Base-by-base conservation (phyloP, 2,797 vertebrate genomes). In the Lepus townsendii region DNA sequence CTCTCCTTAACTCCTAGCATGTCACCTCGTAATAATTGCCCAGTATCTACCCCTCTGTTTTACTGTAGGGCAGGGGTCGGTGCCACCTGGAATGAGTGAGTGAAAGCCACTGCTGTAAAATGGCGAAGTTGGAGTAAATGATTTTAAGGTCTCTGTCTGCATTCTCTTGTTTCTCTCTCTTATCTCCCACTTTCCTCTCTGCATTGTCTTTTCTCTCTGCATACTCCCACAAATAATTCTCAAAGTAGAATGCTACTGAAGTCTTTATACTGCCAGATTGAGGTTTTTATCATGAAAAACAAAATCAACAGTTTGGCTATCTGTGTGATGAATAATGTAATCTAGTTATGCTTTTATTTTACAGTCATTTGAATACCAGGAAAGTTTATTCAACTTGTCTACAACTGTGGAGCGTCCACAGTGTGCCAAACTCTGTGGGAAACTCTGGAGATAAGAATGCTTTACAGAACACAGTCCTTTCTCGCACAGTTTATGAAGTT, bases 271-370 rank as follows among this genome's bases (percentile, higher is more conserved):
- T 84, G 26, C 30, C 24, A 89, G n/a, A 13, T 32, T n/a, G 35
- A 13, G n/a, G 27, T 82, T 92, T 57, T 89, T 82, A 35, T 87
- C 65, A 66, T 72, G 35, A 72, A 89, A 92, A 77, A 63, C 24
- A 83, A 73, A 75, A 84, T 69, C 32, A 69, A 79, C 90, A 76
- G 38, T 86, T 42, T 80, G 63, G 11, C 54, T 77, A 24, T 90
- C 52, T 35, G 6, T 82, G 86, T 66, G 27, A 63, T 75, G 17
- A 83, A 73, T 78, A 54, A 32, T 63, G n/a, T 13, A 38, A 73
- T 66, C 50, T 73, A 60, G n/a, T 57, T 88, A 32, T 47, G 42
- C 27, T 62, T 82, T 78, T 76, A 52, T 66, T 77, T 94, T 73
- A 22, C n/a, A 73, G 22, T 75, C 77, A 30, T 22, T 57, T 88